A percentile compares a stretch with the other conserved stretches of the same genome.
Evolutionary conservation across 2,888 invertebrate genomes (phyloP).

Genomic region (Drosophila recens): DNA sequence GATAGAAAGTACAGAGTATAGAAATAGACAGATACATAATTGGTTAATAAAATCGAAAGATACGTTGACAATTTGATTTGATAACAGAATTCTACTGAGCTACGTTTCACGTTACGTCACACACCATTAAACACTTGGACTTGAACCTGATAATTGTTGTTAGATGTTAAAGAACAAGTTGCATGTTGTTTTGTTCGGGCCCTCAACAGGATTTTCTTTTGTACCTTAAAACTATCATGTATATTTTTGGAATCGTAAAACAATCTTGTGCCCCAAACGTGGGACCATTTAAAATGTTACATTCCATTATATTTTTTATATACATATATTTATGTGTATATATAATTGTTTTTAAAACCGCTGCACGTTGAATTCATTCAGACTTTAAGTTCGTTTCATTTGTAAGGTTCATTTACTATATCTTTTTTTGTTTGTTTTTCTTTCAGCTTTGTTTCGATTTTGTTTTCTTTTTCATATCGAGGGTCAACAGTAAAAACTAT

Average conservation of each 20-base stretch:
- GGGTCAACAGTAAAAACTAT: conserved; percentile 57
- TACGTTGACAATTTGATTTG: conserved; percentile 38
- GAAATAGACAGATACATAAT: conserved; percentile 27
- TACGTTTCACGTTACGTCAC: conserved; percentile 36
- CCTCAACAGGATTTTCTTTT: conserved; percentile 25
- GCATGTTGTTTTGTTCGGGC: conserved; percentile 32
- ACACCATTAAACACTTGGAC: conserved; percentile 26
- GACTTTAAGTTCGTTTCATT: conserved; percentile 80
- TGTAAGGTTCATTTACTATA: conserved; percentile 67
- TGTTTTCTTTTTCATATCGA: conserved; percentile 31
- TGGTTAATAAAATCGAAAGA: conserved; percentile 63
- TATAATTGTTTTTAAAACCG: conserved; percentile 68
- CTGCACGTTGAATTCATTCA: conserved; percentile 78
- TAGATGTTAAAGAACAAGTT: conserved; percentile 11
- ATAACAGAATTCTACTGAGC: conserved; percentile 41
- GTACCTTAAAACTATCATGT: conserved; percentile 61
- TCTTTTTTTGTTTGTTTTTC: conserved; percentile 22
- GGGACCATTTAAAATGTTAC: conserved; percentile 53
- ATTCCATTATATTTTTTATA: conserved; percentile 22
- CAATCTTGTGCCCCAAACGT: conserved; percentile 22
- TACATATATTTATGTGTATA: conserved; percentile 41
- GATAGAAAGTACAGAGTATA: conserved; percentile 22
- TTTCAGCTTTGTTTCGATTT: conserved; percentile 4
- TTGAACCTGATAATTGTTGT: conserved; percentile 48
- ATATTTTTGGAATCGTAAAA: conserved; percentile 32